phyloP scores from a whole-genome alignment of 2,888 invertebrate genomes.

The Drosophila picticornis region DNA sequence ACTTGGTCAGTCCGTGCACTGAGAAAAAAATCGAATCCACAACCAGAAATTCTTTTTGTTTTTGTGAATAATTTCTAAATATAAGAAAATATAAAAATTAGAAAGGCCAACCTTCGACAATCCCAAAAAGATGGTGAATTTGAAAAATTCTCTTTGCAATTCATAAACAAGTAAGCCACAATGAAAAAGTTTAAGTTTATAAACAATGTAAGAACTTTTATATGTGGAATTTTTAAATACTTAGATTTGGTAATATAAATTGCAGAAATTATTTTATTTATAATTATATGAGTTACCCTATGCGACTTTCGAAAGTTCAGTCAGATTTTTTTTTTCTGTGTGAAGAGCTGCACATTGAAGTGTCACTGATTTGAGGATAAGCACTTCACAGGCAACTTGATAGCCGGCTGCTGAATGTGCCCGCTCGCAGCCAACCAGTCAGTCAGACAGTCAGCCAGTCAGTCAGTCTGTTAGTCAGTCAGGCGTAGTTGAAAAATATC shows the following conservation, averaged over 20 bases:
- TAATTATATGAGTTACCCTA: background rate
- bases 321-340: background rate
- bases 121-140: background rate
- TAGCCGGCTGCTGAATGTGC: slow-evolving; percentile 67
- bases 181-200: no score
- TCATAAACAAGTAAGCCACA: no score
- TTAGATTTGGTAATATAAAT: no score
- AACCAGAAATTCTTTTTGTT: background rate
- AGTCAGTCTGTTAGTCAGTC: slow-evolving; percentile 41
- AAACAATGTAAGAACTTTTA: background rate
- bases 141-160: no score
- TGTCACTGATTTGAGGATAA: slow-evolving; percentile 82
- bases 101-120: background rate
- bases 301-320: background rate
- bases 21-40: background rate
- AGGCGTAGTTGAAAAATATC: slow-evolving; percentile 71
- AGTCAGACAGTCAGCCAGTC: slow-evolving; percentile 29
- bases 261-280: background rate
- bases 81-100: background rate
- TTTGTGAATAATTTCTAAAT: background rate
- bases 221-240: background rate
- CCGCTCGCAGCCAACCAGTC: slow-evolving; percentile 40
- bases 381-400: slow-evolving; percentile 82
- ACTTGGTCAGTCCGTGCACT: slow-evolving; percentile 66
- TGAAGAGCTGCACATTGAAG: slow-evolving; percentile 78